Base-by-base conservation (phyloP, 2,888 invertebrate genomes). In the Troides aeacus region DNA sequence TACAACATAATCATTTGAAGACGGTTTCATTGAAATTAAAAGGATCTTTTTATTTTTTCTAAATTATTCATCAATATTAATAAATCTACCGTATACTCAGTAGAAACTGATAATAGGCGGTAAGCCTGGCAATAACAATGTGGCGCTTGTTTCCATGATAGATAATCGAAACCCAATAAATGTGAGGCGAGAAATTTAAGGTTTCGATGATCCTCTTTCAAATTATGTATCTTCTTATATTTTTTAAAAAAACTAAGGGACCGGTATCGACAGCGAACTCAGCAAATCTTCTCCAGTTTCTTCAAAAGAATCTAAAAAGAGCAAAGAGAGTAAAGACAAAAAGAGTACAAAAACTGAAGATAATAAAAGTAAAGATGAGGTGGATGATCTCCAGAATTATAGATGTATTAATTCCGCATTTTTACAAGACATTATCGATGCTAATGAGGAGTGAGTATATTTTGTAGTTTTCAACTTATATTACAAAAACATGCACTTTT, bases 281-380 rank as follows among this genome's bases (percentile, higher is more conserved):
- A 97, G 97, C 78, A 96, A 97, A 83, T 96, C 96, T 0, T 96
- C 96, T 0, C 96, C 95, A 0, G 92, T 94, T 3, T 96, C 95
- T 2, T 96, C 96, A 1, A 96, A 96, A 79, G 96, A 97, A 80
- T 96, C 96, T 0, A 96, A 96, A 80, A 94, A 94, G 77, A 96
- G 96, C 74, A 96, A 95, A 84, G 95, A 96, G 12, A 91, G 90
- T 57, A 96, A 95, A 88, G 94, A 94, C 64, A 95, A 95, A 79
- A 94, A 94, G 76, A 89, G 81, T 57, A 85, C 80, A 21, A 91
- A 90, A 77, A 72, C 79, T 18, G 92, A 92, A 36, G 94, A 94
- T 66, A 92, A 91, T 68, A 90, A 93, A 77, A 92, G 88, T 64
- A 93, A 94, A 79, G 95, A 95, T 73, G 95, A 95, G 70, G 94